Conservation (phyloP, 2,888 invertebrate genomes). For the Hydroisotoma schaefferi region DNA sequence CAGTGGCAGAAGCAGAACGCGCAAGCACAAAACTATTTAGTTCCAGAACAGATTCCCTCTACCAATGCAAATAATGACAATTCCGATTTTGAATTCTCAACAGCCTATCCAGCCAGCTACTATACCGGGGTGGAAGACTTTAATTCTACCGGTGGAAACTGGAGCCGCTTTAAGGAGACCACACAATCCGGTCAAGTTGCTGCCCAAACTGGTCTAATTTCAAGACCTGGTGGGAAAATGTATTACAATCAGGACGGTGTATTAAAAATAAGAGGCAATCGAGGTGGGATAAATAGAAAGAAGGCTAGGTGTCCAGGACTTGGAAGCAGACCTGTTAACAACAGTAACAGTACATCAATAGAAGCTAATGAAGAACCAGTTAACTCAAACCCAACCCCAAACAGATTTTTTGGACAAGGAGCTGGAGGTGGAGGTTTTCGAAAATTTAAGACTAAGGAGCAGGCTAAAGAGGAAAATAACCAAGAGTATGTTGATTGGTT, state of each 20-base stretch:
- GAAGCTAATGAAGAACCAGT: not conserved
- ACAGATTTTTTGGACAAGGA: not conserved
- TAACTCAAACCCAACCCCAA: not conserved
- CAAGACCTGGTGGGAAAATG: conserved; percentile 20
- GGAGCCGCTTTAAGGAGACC: not conserved
- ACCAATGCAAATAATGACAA: not conserved
- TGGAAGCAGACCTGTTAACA: conserved; percentile 12
- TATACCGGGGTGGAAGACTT: not conserved
- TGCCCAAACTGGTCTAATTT: not conserved
- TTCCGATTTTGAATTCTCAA: not conserved
- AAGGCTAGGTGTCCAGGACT: conserved; percentile 25
- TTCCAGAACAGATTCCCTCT: conserved; percentile 1
- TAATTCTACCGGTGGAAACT: conserved; percentile 6
- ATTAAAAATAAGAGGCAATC: conserved; percentile 17
- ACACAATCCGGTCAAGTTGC: not conserved
- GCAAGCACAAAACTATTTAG: conserved; percentile 1
- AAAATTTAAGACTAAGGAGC: conserved; percentile 15
- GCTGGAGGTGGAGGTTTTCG: not conserved
- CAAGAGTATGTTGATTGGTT: conserved; percentile 29
- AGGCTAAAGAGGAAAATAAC: conserved; percentile 25
- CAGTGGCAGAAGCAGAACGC: not conserved
- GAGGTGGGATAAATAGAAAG: conserved; percentile 20
- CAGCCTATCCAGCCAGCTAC: conserved; percentile 1
- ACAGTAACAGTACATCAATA: not conserved
- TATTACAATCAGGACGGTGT: conserved; percentile 15